These are phyloP conservation scores for Argopecten irradians DNA, from an alignment of 1,140 invertebrate genomes.

Conservation along the genomic window DNA sequence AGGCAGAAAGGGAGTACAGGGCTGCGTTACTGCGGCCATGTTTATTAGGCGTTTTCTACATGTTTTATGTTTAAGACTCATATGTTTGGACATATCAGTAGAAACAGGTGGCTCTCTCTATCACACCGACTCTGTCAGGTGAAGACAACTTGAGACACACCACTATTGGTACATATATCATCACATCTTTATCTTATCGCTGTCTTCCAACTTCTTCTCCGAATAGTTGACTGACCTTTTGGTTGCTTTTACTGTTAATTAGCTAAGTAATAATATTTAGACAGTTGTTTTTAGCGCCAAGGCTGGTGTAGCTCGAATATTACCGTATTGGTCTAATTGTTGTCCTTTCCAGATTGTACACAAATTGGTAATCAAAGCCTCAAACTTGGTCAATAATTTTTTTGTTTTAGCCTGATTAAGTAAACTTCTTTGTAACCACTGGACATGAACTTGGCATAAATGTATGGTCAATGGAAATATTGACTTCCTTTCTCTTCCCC, in stretches of 20 bases:
- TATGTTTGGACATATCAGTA: slow-evolving; percentile 12
- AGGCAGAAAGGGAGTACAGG: background rate
- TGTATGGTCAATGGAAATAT: no score
- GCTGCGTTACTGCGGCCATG: background rate
- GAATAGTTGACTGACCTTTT: background rate
- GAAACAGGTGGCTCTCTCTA: background rate
- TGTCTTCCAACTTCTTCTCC: background rate
- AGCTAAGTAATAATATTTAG: background rate
- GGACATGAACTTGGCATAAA: no score
- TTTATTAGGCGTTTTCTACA: background rate
- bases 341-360: no score
- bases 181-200: background rate
- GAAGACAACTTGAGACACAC: slow-evolving; percentile 5
- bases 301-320: background rate
- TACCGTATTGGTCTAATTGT: background rate
- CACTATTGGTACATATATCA: background rate
- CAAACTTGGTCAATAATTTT: no score
- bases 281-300: background rate
- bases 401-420: no score
- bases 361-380: no score
- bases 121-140: background rate
- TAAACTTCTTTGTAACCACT: no score
- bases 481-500: no score
- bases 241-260: slow-evolving; percentile 22
- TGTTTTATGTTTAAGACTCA: slow-evolving; percentile 9